Evolutionary conservation across 1,140 invertebrate species (phyloP).

Genomic region (Anadara kagoshimensis): DNA sequence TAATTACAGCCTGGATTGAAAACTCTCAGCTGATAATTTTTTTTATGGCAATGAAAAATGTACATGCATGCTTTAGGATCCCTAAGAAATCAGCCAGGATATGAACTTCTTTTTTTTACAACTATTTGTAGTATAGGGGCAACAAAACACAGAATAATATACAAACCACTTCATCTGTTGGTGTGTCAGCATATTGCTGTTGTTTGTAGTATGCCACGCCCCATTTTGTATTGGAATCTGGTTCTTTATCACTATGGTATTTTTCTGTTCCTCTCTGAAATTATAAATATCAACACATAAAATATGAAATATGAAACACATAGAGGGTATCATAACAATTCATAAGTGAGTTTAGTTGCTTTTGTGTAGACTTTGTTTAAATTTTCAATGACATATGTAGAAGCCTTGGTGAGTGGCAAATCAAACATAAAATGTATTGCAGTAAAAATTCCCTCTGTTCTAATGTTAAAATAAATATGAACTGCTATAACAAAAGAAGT

Average conservation of each 20-base stretch:
- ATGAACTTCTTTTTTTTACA: slow-evolving; percentile 16
- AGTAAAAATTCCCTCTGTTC: neutral
- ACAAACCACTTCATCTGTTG: slow-evolving; percentile 40
- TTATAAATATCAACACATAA: slow-evolving; percentile 16
- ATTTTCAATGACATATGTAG: too few relatives aligned
- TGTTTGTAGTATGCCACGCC: slow-evolving; percentile 59
- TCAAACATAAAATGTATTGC: neutral
- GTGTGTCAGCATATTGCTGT: slow-evolving; percentile 36
- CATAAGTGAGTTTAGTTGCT: too few relatives aligned
- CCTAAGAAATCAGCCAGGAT: neutral
- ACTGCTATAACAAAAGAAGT: neutral
- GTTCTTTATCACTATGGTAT: slow-evolving; percentile 45
- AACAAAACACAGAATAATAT: neutral
- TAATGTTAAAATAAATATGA: neutral
- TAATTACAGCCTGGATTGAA: too few relatives aligned
- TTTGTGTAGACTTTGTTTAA: too few relatives aligned
- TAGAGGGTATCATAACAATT: too few relatives aligned
- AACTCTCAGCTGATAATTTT: too few relatives aligned
- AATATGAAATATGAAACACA: too few relatives aligned
- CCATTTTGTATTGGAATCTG: slow-evolving; percentile 45
- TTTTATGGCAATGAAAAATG: too few relatives aligned
- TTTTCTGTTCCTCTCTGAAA: slow-evolving; percentile 68
- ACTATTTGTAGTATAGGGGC: neutral
- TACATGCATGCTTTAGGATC: neutral
- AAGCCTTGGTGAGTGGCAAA: neutral